phyloP scores from a whole-genome alignment of 2,797 vertebrate genomes.

The Pseudomugil gertrudae region DNA sequence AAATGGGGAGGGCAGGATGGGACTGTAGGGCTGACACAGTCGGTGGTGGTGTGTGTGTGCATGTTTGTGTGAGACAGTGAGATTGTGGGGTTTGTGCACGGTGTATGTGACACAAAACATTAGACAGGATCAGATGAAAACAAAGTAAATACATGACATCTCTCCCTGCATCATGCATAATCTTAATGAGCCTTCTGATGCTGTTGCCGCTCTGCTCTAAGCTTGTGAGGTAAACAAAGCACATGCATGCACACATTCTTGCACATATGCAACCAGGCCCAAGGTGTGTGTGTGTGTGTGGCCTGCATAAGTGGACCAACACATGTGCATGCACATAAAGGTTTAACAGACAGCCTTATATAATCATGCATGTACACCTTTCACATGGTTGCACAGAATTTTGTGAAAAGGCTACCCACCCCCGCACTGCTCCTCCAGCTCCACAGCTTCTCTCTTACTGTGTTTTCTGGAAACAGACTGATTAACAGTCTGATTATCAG shows the following conservation, averaged over 20 bases:
- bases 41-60: constrained; percentile 3
- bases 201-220: constrained; percentile 30
- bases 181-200: constrained; percentile 48
- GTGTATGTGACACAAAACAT: constrained; percentile 50
- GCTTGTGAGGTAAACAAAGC: not conserved
- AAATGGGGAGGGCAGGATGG: constrained; percentile 5
- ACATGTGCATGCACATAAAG: constrained; percentile 19
- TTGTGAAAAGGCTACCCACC: constrained; percentile 10
- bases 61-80: not conserved
- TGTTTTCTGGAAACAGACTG: constrained; percentile 21
- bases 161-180: constrained; percentile 49
- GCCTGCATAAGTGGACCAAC: constrained; percentile 23
- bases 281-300: constrained; percentile 15
- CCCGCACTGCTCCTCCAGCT: not conserved
- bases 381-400: constrained; percentile 44
- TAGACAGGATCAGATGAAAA: constrained; percentile 50
- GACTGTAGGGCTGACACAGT: constrained; percentile 14
- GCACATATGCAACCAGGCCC: constrained; percentile 6
- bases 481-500: constrained; percentile 36
- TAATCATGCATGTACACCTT: constrained; percentile 55
- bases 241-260: not conserved
- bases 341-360: constrained; percentile 36
- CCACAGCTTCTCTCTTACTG: constrained; percentile 8
- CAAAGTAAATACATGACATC: constrained; percentile 52
- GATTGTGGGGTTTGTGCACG: constrained; percentile 9